A percentile compares a stretch with the other conserved stretches of the same genome.
Evolutionary conservation across 2,888 invertebrate species (phyloP).

Genomic region (Lithosia quadra): DNA sequence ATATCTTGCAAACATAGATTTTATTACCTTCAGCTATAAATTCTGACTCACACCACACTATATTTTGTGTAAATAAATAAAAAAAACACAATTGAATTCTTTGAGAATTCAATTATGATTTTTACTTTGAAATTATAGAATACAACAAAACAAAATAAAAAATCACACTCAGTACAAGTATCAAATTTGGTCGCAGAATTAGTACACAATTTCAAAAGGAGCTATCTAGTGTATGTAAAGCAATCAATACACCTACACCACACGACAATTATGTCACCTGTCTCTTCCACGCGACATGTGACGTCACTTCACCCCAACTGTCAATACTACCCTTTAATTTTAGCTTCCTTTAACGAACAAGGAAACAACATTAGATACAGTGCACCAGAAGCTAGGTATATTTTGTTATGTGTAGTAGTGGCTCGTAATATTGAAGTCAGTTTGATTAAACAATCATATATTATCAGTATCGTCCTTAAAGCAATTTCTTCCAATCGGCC

Average conservation of each 20-base stretch:
- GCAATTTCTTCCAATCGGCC: too few species aligned
- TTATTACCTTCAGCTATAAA: slow-evolving; percentile 10
- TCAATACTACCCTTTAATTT: slow-evolving; percentile 40
- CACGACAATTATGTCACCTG: slow-evolving; percentile 11
- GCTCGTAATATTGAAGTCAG: background rate
- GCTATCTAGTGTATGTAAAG: background rate
- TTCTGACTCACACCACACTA: background rate
- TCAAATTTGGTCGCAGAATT: background rate
- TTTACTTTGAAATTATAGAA: too few species aligned
- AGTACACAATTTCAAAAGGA: background rate
- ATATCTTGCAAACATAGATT: background rate
- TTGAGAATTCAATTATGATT: too few species aligned
- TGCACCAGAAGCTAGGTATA: background rate
- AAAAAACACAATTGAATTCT: background rate
- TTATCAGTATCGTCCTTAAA: too few species aligned
- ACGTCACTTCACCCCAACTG: slow-evolving; percentile 27
- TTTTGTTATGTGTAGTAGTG: background rate
- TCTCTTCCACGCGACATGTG: slow-evolving; percentile 11
- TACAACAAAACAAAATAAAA: too few species aligned
- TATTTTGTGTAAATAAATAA: too few species aligned
- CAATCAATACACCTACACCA: background rate
- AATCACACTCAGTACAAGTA: background rate
- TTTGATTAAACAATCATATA: background rate
- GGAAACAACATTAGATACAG: slow-evolving; percentile 24
- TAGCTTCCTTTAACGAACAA: slow-evolving; percentile 32